A percentile compares a stretch with the other conserved stretches of the same genome.
Evolutionary conservation across 2,888 invertebrate species (phyloP).

Genomic region (Drosophila tripunctata): DNA sequence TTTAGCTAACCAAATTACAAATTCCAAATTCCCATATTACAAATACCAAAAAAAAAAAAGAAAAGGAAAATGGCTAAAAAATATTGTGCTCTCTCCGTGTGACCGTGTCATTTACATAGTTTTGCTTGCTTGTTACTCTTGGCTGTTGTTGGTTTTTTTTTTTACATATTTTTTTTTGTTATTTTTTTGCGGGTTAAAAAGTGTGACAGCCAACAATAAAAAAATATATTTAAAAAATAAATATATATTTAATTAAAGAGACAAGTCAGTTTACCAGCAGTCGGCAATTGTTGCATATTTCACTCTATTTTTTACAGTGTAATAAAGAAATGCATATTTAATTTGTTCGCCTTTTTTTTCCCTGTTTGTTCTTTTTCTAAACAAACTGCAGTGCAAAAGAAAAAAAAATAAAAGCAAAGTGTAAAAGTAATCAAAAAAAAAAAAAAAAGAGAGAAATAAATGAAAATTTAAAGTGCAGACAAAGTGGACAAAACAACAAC

Average conservation of each 20-base stretch:
- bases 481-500: slow-evolving; percentile 5
- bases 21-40: slow-evolving; percentile 27
- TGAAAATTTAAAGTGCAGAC: neutral
- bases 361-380: slow-evolving; percentile 1
- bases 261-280: slow-evolving; percentile 26
- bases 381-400: slow-evolving; percentile 57
- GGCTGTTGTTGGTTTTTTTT: too few relatives aligned
- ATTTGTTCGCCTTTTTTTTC: neutral
- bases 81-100: slow-evolving; percentile 24
- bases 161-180: slow-evolving; percentile 20
- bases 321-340: slow-evolving; percentile 4
- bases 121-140: slow-evolving; percentile 10
- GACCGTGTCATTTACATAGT: slow-evolving; percentile 31
- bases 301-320: slow-evolving; percentile 41
- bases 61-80: neutral
- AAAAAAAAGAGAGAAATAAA: slow-evolving; percentile 10
- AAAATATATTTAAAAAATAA: too few relatives aligned
- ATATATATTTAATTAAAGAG: slow-evolving; percentile 14
- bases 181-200: slow-evolving; percentile 14
- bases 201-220: too few relatives aligned
- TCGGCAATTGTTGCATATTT: slow-evolving; percentile 72
- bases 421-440: slow-evolving; percentile 50
- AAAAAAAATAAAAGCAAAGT: slow-evolving; percentile 60
- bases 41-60: slow-evolving; percentile 25
- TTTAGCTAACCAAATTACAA: slow-evolving; percentile 4